Evolutionary conservation across 2,797 vertebrate species (phyloP).

Genomic region (Microhierax caerulescens): DNA sequence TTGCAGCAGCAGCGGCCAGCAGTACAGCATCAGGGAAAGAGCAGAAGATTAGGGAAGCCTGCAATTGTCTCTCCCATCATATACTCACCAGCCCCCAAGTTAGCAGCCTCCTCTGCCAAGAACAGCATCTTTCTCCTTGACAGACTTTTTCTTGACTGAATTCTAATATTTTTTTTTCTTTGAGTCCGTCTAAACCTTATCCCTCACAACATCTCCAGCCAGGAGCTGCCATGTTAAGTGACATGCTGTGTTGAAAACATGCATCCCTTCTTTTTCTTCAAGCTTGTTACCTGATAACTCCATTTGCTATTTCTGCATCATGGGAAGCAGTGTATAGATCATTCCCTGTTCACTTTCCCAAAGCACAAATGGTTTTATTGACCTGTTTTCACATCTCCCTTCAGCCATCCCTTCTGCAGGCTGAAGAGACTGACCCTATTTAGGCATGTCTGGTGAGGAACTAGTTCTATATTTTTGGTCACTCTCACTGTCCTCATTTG

Average conservation of each 20-base stretch:
- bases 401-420: not conserved
- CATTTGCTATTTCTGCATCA: not conserved
- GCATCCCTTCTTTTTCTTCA: not conserved
- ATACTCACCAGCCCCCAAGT: not conserved
- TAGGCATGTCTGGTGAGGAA: not conserved
- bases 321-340: not conserved
- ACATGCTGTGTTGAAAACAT: not conserved
- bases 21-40: not conserved
- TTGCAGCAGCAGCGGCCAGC: not conserved
- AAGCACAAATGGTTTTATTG: not conserved
- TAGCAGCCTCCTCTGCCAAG: not conserved
- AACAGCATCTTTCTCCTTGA: not conserved
- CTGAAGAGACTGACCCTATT: not conserved
- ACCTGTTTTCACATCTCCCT: not conserved
- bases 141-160: not conserved
- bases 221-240: not conserved
- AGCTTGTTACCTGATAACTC: not conserved
- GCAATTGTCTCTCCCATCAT: not conserved
- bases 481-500: not conserved
- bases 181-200: not conserved
- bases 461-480: not conserved
- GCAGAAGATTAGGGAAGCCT: not conserved
- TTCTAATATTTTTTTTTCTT: not conserved
- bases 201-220: not conserved
- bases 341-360: not conserved